These are phyloP conservation scores for Drosophila neocordata DNA, from an alignment of 1,140 invertebrate species.

Conservation along the genomic window DNA sequence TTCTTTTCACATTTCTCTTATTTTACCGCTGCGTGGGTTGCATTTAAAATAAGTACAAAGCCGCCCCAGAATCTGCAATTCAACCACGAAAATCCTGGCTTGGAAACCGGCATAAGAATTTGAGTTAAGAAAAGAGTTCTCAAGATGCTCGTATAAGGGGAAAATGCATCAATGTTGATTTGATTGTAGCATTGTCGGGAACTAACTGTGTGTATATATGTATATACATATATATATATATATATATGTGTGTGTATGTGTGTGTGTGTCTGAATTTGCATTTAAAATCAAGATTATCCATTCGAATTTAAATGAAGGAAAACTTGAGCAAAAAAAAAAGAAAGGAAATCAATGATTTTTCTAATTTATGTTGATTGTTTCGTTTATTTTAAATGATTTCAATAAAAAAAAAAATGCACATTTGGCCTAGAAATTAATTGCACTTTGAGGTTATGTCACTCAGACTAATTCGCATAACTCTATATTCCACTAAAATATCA, in stretches of 20 bases:
- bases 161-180: slow-evolving; percentile 49
- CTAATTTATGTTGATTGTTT: background rate
- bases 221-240: no score
- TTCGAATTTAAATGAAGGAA: background rate
- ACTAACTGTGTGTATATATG: background rate
- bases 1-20: slow-evolving; percentile 28
- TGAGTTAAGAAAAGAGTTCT: slow-evolving; percentile 33
- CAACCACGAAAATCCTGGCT: slow-evolving; percentile 55
- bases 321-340: no score
- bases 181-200: slow-evolving; percentile 43
- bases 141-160: slow-evolving; percentile 27
- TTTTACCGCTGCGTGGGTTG: slow-evolving; percentile 35
- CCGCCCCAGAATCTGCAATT: slow-evolving; percentile 68
- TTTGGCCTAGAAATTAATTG: no score
- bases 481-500: no score
- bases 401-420: background rate
- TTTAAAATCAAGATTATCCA: slow-evolving; percentile 17
- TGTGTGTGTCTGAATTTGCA: background rate
- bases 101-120: slow-evolving; percentile 26
- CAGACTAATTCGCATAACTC: no score
- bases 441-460: no score
- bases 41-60: slow-evolving; percentile 63
- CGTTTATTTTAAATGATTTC: background rate
- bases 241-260: background rate
- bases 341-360: background rate